These are phyloP conservation scores for Phyto melanocephala DNA, from an alignment of 2,888 invertebrate species.

Conservation along the genomic window DNA sequence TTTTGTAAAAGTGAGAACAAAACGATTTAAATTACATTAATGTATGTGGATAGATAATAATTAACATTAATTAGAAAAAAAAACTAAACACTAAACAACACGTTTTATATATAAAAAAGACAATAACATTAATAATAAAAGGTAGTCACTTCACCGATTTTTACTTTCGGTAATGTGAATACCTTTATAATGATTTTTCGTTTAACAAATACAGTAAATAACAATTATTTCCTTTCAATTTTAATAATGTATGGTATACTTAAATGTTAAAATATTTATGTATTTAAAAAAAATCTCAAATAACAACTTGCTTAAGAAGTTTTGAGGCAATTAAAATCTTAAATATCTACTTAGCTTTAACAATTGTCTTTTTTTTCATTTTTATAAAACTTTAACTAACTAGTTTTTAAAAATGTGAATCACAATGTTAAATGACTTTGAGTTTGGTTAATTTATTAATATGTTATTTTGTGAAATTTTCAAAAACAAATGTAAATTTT, in stretches of 20 bases:
- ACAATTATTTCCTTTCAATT: not conserved
- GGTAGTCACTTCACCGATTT: too few relatives aligned
- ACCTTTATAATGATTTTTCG: not conserved
- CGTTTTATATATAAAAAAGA: not conserved
- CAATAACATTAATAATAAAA: too few relatives aligned
- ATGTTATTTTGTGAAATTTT: slow-evolving; percentile 10
- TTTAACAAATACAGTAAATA: slow-evolving; percentile 32
- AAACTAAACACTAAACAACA: not conserved
- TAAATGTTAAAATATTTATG: not conserved
- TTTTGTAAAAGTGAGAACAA: not conserved
- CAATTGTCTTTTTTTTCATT: slow-evolving; percentile 1
- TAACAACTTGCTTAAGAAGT: slow-evolving; percentile 25
- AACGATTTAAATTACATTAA: slow-evolving; percentile 17
- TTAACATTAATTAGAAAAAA: not conserved
- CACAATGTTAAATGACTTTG: slow-evolving; percentile 59
- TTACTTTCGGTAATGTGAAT: too few relatives aligned
- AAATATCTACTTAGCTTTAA: slow-evolving; percentile 15
- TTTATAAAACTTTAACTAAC: not conserved
- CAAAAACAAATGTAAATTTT: slow-evolving; percentile 30
- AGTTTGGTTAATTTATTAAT: slow-evolving; percentile 19
- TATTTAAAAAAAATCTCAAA: slow-evolving; percentile 13
- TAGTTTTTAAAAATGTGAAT: slow-evolving; percentile 60
- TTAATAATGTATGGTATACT: slow-evolving; percentile 14
- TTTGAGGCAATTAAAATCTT: slow-evolving; percentile 13
- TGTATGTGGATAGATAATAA: not conserved